Conservation (phyloP, 1,140 invertebrate species). For the Magallana ariakensis region DNA sequence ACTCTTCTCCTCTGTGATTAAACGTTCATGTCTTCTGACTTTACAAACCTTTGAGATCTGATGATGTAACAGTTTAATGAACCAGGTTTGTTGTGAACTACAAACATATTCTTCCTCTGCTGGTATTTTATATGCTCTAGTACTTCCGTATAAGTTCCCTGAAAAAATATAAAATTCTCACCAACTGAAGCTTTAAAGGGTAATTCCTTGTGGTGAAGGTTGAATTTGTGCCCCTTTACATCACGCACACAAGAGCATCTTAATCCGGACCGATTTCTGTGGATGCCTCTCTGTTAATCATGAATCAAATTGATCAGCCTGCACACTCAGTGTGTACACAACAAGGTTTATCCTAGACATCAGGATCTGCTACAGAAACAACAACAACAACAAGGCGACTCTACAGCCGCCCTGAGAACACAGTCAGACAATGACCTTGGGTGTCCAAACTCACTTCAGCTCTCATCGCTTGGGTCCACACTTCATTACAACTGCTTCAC, state of each 20-base stretch:
- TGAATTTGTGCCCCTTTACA: not conserved
- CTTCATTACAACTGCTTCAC: not conserved
- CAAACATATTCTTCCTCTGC: no score
- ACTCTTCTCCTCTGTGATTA: not conserved
- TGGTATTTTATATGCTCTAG: no score
- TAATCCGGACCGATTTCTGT: not conserved
- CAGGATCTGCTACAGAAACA: not conserved
- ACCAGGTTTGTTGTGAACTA: no score
- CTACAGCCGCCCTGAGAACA: not conserved
- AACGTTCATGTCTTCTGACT: no score
- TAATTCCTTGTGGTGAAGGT: no score
- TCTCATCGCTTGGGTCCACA: not conserved
- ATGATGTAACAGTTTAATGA: no score
- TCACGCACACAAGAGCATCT: not conserved
- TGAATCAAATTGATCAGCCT: constrained; percentile 22
- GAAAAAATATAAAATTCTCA: no score
- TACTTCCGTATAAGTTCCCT: no score
- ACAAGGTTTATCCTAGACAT: not conserved
- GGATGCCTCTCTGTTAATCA: constrained; percentile 6
- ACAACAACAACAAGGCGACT: not conserved
- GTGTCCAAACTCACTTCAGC: not conserved
- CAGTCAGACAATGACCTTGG: not conserved
- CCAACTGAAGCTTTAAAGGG: no score
- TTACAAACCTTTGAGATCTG: no score
- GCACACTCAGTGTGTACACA: constrained; percentile 2